These are phyloP conservation scores for Hypena proboscidalis DNA, from an alignment of 2,888 invertebrate genomes.

Conservation along the genomic window DNA sequence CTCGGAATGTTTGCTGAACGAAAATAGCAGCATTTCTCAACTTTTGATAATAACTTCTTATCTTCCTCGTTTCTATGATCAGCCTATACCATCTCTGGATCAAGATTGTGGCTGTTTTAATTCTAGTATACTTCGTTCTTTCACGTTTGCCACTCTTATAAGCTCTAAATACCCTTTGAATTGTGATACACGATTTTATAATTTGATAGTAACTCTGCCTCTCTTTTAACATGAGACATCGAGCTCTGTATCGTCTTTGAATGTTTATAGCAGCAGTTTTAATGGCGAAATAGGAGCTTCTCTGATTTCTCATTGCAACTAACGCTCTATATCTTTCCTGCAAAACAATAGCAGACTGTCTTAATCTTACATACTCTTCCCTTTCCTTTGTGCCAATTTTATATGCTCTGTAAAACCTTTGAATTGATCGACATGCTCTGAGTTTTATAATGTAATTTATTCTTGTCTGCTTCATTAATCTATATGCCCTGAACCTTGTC, in stretches of 20 bases:
- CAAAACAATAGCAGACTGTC: constrained; percentile 47
- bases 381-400: constrained; percentile 53
- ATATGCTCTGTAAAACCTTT: constrained; percentile 67
- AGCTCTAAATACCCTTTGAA: constrained; percentile 73
- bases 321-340: constrained; percentile 65
- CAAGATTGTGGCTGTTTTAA: constrained; percentile 58
- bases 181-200: constrained; percentile 60
- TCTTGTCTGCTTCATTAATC: constrained; percentile 61
- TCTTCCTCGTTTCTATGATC: constrained; percentile 46
- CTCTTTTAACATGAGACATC: constrained; percentile 59
- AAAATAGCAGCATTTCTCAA: constrained; percentile 52
- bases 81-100: constrained; percentile 73
- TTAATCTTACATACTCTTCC: constrained; percentile 57
- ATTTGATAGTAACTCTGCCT: constrained; percentile 66
- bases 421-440: constrained; percentile 66
- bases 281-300: constrained; percentile 51
- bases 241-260: constrained; percentile 71
- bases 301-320: constrained; percentile 56
- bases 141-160: constrained; percentile 52
- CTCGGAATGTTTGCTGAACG: constrained; percentile 69
- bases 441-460: constrained; percentile 61
- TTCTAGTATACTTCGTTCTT: constrained; percentile 50
- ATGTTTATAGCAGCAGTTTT: constrained; percentile 46
- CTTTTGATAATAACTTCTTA: constrained; percentile 53
- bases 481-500: constrained; percentile 64